Base-by-base conservation (phyloP, 2,113 vertebrate genomes). In the Brachypteracias leptosomus region DNA sequence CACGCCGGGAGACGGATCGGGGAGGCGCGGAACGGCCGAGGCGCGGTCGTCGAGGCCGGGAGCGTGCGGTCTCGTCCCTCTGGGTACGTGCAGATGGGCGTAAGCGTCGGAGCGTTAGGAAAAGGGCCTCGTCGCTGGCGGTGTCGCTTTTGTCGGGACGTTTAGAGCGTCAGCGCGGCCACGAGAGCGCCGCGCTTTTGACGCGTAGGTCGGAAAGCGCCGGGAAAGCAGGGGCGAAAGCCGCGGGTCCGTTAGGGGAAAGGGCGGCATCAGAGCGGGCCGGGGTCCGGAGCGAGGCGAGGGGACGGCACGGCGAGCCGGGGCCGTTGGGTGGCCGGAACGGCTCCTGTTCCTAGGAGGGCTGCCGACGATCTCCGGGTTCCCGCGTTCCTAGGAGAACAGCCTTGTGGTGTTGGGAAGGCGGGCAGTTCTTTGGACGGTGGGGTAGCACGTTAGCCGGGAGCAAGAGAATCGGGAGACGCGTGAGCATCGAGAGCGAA, bases 61-160 rank as follows among this genome's bases (percentile, higher is more conserved):
- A 70, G 25, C 0, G 0, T 1, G 1, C 3, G 1, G 16, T 58
- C 70, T 24, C 1, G 1, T 33, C 29, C 22, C 14, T 24, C 47
- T 0, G 0, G 31, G 28, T 2, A 2, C 1, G 2, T 25, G 47
- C 11, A 24, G 82, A n/a, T 0, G 1, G 61, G 55, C 5, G 3
- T 3, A 13, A 55, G 57, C 0, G 0, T 49, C 35, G 9, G 59
- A 44, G 66, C 58, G 1, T 2, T 11, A 63, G 65, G 36, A 38
- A 18, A 58, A 55, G 52, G 10, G 20, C 21, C 35, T 76, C 22
- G 25, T 76, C 63, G 36, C 62, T 58, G 42, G 71, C 66, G 61
- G 57, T 22, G 70, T n/a, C 0, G 4, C 51, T 26, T 74, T n/a
- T 1, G 3, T 49, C 70, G 35, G n/a, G 61, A 26, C 1, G 0